These are phyloP conservation scores for Mus caroli DNA, from an alignment of 2,797 vertebrate species.

Conservation along the genomic window DNA sequence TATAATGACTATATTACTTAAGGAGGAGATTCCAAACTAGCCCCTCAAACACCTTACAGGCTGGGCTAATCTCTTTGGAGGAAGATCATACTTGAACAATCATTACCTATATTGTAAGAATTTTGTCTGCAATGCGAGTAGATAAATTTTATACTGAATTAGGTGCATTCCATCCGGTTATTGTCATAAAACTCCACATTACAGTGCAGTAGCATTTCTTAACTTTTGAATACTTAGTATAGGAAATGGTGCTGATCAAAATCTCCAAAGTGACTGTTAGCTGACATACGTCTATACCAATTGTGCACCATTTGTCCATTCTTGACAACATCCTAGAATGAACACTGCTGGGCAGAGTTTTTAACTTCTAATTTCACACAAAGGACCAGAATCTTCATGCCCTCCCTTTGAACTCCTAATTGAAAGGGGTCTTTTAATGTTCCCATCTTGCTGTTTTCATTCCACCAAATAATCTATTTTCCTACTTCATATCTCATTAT, in stretches of 20 bases:
- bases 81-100: constrained; percentile 67
- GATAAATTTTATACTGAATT: constrained; percentile 79
- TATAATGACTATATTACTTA: constrained; percentile 52
- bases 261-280: constrained; percentile 86
- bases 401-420: constrained; percentile 71
- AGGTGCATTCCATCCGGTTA: constrained; percentile 80
- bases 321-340: constrained; percentile 62
- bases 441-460: constrained; percentile 77
- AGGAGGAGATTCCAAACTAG: constrained; percentile 48
- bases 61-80: constrained; percentile 24
- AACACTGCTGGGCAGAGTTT: constrained; percentile 81
- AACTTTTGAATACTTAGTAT: constrained; percentile 85
- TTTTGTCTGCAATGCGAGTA: constrained; percentile 73
- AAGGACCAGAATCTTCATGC: constrained; percentile 81
- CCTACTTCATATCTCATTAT: constrained; percentile 67
- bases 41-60: constrained; percentile 36
- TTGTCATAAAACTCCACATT: constrained; percentile 81
- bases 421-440: constrained; percentile 83
- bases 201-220: constrained; percentile 82
- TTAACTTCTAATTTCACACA: constrained; percentile 79
- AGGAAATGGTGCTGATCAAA: constrained; percentile 85
- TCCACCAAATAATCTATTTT: constrained; percentile 64
- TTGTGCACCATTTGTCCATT: constrained; percentile 79
- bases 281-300: constrained; percentile 83
- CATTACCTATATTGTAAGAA: constrained; percentile 75